These are phyloP conservation scores for Rhinoderma darwinii DNA, from an alignment of 2,113 vertebrate genomes.

Conservation along the genomic window DNA sequence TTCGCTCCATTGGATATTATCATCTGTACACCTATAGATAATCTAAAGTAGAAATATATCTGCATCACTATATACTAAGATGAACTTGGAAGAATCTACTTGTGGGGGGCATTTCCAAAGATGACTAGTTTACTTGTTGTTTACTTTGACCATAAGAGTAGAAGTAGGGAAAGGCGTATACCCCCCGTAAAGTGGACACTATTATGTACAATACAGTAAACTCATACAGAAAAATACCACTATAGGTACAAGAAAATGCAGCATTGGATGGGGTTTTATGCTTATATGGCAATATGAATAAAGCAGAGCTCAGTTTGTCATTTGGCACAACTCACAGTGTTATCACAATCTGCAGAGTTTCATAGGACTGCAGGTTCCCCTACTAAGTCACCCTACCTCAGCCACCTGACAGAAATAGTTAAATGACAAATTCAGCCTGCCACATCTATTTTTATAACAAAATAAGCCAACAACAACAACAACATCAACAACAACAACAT, in stretches of 20 bases:
- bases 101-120: background rate
- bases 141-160: too few relatives aligned
- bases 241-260: too few relatives aligned
- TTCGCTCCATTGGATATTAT: background rate
- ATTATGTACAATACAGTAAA: too few relatives aligned
- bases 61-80: too few relatives aligned
- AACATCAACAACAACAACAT: too few relatives aligned
- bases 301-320: background rate
- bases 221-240: too few relatives aligned
- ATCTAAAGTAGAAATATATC: too few relatives aligned
- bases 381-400: background rate
- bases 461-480: background rate
- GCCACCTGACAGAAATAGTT: background rate
- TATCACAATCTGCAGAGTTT: background rate
- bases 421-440: background rate
- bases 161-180: too few relatives aligned
- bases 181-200: too few relatives aligned
- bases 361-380: background rate
- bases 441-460: background rate
- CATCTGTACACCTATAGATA: too few relatives aligned
- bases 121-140: too few relatives aligned
- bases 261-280: too few relatives aligned
- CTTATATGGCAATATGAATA: background rate
- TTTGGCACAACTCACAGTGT: background rate
- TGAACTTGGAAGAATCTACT: background rate